A percentile compares a stretch with the other conserved stretches of the same genome.
Conservation (phyloP, 2,797 vertebrate species). For the Ispidina picta region DNA sequence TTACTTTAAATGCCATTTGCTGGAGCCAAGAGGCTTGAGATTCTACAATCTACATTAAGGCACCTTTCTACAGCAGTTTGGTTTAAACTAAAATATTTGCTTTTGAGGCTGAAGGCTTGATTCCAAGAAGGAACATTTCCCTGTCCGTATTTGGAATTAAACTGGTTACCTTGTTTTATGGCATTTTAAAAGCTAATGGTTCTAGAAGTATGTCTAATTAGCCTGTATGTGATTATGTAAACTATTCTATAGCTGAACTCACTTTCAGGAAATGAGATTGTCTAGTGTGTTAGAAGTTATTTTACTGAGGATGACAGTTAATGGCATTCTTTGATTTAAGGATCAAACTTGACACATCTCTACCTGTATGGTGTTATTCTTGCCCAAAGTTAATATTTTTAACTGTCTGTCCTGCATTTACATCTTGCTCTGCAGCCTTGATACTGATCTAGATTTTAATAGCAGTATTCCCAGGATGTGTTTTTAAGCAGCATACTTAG, state of each 20-base stretch:
- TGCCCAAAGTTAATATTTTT: not conserved
- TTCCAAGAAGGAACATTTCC: not conserved
- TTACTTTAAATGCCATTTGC: not conserved
- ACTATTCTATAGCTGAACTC: not conserved
- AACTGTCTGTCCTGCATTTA: not conserved
- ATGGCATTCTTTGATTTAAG: not conserved
- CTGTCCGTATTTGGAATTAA: not conserved
- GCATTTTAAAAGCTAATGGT: not conserved
- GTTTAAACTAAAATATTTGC: not conserved
- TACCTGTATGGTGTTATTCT: not conserved
- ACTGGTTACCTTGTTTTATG: not conserved
- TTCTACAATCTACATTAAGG: fast-evolving
- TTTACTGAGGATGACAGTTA: not conserved
- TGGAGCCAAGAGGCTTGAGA: not conserved
- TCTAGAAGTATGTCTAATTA: not conserved
- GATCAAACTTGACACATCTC: not conserved
- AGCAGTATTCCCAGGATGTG: not conserved
- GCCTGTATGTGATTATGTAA: not conserved
- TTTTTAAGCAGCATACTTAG: not conserved
- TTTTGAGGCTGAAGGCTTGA: not conserved
- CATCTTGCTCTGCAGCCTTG: not conserved
- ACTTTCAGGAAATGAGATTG: not conserved
- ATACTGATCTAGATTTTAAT: not conserved
- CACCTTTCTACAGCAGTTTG: not conserved
- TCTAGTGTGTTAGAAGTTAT: not conserved